Base-by-base conservation (phyloP, 2,797 vertebrate species). In the Alcedo atthis region DNA sequence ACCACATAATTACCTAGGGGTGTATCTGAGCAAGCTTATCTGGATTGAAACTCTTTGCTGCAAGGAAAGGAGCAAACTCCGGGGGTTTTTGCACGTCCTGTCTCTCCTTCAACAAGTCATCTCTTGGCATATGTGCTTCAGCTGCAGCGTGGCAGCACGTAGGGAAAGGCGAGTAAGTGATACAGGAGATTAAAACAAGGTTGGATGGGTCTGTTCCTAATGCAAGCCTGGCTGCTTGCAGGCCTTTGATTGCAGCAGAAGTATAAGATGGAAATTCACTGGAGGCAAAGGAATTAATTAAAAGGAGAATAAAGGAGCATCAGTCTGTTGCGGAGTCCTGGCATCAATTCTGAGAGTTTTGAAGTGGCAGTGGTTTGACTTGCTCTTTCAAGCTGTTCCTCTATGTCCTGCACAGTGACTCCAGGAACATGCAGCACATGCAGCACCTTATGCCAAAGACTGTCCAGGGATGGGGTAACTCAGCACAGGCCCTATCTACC, bases 281-380 rank as follows among this genome's bases (percentile, higher is more conserved):
- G 93, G 42, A 94, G 94, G 95, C 94, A 58, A 67, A 94, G 92
- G 94, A 95, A 96, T 95, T 92, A 46, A 92, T 93, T 95, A 95
- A 74, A 17, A 9, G 89, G 81, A 93, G 95, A 96, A 96, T 88
- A 95, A 95, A 96, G 92, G 89, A 95, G 75, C 83, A 94, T 91
- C 91, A 42, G 95, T 12, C 85, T 69, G 91, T 16, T 48, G 91
- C 37, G 15, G 94, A 93, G 92, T 88, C 87, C 93, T 93, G 92
- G 93, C 95, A 93, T 84, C 91, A 64, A 88, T 95, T 88, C 95
- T 10, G 9, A 77, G 91, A 10, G 78, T 80, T 93, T 93, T 91
- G 95, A 96, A 94, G 83, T 54, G 74, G 92, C 93, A 89, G 35
- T 67, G 43, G 87, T 54, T 93, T n/a, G 25, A 55, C 85, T 76